Evolutionary conservation across 2,113 vertebrate genomes (phyloP), one percentile per base, ranked within the genome.

Genomic region (Python bivittatus): DNA sequence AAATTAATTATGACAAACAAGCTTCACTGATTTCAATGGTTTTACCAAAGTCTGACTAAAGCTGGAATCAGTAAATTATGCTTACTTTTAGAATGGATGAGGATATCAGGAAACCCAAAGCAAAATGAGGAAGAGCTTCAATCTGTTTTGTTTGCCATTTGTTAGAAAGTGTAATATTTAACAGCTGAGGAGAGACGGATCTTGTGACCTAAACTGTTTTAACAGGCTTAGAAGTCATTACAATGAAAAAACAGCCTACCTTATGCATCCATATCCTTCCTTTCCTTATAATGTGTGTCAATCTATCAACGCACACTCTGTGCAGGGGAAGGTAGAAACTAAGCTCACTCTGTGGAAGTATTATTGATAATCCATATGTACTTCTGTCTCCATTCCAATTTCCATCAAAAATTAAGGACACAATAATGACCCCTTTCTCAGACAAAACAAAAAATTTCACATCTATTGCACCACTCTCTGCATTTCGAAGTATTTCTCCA

Each of bases 181-280:
- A 79, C 12, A 20, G 17, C 17, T 42, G 7, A 87, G 3, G 25
- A n/a, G 2, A 61, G 17, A 64, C 42, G 53, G 13, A 83, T 42
- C n/a, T 23, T 85, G 27, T 13, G n/a, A 52, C 84, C 8, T 44
- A 42, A 84, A 52, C 17, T 57, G 38, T 56, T 83, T 90, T 48
- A 48, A 91, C 6, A 91, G n/a, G 6, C 23, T 86, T 25, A 91
- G 68, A 23, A 86, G 44, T 44, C 15, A 25, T 17, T 86, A 6
- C 57, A 94, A 90, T 15, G 0, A 48, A 44, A 85, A 95, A 56
- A 9, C 53, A 84, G 94, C 97, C 91, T 96, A 99, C 99, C 98
- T 99, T 99, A 96, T 99, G 99, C 99, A 99, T 99, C 98, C 98
- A 99, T 97, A 99, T 99, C 93, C 99, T 98, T 94, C 99, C 99